These are phyloP conservation scores for Blennius ocellaris DNA, from an alignment of 2,113 vertebrate species.

Conservation along the genomic window DNA sequence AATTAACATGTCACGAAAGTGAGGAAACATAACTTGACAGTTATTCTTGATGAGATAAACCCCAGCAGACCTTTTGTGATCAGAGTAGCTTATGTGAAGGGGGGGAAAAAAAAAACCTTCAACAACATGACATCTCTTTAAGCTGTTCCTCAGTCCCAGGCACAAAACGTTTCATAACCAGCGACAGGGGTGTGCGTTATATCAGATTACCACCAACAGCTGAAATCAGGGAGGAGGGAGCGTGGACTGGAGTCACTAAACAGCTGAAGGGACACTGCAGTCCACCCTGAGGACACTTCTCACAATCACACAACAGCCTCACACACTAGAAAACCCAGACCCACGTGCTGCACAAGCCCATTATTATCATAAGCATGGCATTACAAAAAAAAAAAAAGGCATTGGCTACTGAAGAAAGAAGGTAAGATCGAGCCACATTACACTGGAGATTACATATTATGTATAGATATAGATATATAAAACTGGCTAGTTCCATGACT, in stretches of 20 bases:
- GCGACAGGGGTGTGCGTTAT: conserved; percentile 55
- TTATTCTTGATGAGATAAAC: neutral
- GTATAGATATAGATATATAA: neutral
- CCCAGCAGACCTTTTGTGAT: neutral
- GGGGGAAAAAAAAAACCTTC: neutral
- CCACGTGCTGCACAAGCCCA: conserved; percentile 17
- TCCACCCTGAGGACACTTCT: conserved; percentile 48
- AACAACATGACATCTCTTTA: conserved; percentile 33
- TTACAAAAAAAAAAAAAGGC: neutral
- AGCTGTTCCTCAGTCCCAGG: conserved; percentile 49
- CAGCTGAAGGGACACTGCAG: conserved; percentile 78
- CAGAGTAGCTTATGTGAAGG: neutral
- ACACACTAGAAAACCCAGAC: conserved; percentile 41
- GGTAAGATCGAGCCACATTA: neutral
- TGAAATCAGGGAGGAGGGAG: conserved; percentile 80
- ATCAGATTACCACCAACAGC: conserved; percentile 83
- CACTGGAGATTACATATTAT: neutral
- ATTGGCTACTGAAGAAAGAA: neutral
- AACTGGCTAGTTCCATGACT: too few relatives aligned
- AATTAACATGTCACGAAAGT: neutral
- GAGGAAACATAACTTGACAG: neutral
- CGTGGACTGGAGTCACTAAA: conserved; percentile 74
- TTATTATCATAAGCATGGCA: neutral
- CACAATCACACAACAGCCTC: conserved; percentile 53
- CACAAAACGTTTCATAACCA: conserved; percentile 70